These are phyloP conservation scores for Peromyscus attwateri DNA, from an alignment of 2,797 vertebrate genomes.

Conservation along the genomic window DNA sequence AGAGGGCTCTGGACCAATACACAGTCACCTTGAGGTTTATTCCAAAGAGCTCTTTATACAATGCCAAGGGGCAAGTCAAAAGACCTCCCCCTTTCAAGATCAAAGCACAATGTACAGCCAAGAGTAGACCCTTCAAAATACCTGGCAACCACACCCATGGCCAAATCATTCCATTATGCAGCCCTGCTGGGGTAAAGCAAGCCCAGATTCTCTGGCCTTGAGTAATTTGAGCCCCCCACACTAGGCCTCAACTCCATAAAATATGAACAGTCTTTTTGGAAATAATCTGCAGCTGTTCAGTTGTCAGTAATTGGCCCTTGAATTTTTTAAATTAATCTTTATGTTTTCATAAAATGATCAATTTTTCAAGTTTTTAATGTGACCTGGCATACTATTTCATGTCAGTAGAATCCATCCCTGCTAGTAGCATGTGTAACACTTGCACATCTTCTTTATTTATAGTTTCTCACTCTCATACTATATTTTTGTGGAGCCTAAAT, in stretches of 20 bases:
- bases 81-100: no score
- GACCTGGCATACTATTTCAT: neutral
- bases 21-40: no score
- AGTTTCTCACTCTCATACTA: neutral
- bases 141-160: no score
- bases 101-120: no score
- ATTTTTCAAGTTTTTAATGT: neutral
- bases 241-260: neutral
- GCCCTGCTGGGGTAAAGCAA: no score
- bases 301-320: neutral
- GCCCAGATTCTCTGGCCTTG: no score
- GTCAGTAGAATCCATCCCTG: neutral
- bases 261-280: neutral
- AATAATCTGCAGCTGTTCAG: neutral
- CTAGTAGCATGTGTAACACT: neutral
- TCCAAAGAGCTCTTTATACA: no score
- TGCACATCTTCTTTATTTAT: neutral
- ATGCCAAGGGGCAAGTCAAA: no score
- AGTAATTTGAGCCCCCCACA: no score
- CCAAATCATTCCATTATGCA: no score
- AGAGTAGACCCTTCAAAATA: no score
- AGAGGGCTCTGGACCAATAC: no score
- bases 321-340: slow-evolving; percentile 4
- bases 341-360: neutral
- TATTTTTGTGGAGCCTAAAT: slow-evolving; percentile 21